Conservation (phyloP, 2,113 vertebrate species). For the Coracopsis vasa region DNA sequence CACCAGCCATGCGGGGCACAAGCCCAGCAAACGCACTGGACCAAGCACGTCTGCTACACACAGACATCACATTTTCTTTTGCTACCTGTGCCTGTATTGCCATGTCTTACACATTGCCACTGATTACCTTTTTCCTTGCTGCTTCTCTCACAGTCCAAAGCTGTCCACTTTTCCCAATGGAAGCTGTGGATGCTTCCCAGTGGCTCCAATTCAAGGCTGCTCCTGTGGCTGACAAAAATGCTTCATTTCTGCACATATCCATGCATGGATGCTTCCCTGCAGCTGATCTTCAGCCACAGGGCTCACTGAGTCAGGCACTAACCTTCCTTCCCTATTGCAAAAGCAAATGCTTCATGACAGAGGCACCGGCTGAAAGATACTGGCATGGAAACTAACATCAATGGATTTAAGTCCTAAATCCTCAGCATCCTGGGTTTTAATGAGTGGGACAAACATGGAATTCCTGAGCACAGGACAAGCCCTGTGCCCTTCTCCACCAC, state of each 20-base stretch:
- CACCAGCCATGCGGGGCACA: not conserved
- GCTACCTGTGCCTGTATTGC: not conserved
- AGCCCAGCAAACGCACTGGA: not conserved
- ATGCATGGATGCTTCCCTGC: not conserved
- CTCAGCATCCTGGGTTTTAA: not conserved
- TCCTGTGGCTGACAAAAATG: not conserved
- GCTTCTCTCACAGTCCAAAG: not conserved
- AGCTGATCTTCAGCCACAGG: accelerated
- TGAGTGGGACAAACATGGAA: not conserved
- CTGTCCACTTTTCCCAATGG: not conserved
- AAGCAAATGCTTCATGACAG: not conserved
- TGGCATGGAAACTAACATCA: not conserved
- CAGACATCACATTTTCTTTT: not conserved
- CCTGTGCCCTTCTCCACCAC: not conserved
- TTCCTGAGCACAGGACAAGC: not conserved
- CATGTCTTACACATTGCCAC: not conserved
- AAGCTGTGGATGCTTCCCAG: not conserved
- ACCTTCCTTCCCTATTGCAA: not conserved
- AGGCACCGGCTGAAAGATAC: not conserved
- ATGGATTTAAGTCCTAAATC: not conserved
- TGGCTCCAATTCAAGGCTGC: not conserved
- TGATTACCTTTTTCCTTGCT: not conserved
- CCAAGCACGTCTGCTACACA: not conserved
- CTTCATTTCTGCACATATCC: not conserved
- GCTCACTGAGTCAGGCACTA: not conserved